These are phyloP conservation scores for Xestia rhomboidea DNA, from an alignment of 2,888 invertebrate genomes.

Conservation along the genomic window DNA sequence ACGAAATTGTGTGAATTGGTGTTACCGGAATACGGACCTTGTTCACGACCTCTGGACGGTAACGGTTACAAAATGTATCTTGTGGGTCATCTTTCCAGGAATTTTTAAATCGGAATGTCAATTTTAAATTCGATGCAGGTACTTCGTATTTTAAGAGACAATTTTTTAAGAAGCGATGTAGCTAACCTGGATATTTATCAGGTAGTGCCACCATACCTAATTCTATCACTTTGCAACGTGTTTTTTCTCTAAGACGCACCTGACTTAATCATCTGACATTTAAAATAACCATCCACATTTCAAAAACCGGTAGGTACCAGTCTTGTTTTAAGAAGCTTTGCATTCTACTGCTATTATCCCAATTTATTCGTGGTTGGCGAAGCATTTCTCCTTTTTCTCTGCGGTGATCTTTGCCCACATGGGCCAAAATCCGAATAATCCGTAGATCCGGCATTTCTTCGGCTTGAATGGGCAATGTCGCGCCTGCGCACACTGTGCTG, in stretches of 20 bases:
- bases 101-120: neutral
- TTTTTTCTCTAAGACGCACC: neutral
- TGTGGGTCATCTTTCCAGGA: conserved; percentile 1
- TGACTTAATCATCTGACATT: neutral
- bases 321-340: neutral
- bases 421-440: neutral
- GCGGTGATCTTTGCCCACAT: neutral
- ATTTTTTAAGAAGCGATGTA: neutral
- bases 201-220: neutral
- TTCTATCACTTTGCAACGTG: neutral
- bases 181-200: neutral
- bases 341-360: neutral
- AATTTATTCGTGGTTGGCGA: neutral
- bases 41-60: conserved; percentile 18
- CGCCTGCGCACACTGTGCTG: conserved; percentile 47
- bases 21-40: conserved; percentile 19
- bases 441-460: conserved; percentile 19
- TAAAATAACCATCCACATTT: neutral
- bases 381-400: neutral
- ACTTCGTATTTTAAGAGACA: neutral
- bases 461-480: conserved; percentile 43
- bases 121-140: neutral
- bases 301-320: neutral
- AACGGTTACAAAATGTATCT: conserved; percentile 17
- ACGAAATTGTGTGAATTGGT: conserved; percentile 20